A percentile compares a stretch with the other conserved stretches of the same genome.
These are phyloP conservation scores for Cistogaster globosa DNA, from an alignment of 2,888 invertebrate genomes.

Conservation along the genomic window DNA sequence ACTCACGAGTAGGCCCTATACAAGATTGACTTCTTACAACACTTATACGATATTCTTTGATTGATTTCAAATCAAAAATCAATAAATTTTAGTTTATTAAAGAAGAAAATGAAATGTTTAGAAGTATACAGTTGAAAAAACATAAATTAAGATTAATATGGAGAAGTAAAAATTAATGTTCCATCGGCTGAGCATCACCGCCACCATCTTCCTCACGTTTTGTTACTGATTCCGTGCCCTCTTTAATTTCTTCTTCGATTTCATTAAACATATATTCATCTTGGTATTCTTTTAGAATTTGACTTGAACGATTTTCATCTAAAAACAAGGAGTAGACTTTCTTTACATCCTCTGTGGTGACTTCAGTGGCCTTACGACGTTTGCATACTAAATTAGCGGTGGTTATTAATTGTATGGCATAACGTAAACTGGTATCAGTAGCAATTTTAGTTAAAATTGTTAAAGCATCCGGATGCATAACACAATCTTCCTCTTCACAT, in stretches of 20 bases:
- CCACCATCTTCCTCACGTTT: conserved; percentile 74
- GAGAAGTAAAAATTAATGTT: conserved; percentile 74
- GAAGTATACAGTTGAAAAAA: conserved; percentile 41
- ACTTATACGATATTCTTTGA: too few relatives aligned
- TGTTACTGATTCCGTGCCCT: conserved; percentile 73
- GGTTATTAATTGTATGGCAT: conserved; percentile 98
- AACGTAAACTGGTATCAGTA: conserved; percentile 95
- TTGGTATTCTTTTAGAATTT: conserved; percentile 97
- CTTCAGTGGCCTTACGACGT: conserved; percentile 93
- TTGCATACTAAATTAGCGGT: conserved; percentile 97
- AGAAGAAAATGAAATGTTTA: not conserved
- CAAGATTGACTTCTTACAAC: too few relatives aligned
- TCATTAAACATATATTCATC: conserved; percentile 97
- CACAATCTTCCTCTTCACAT: conserved; percentile 99
- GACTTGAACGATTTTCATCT: conserved; percentile 96
- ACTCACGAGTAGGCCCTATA: too few relatives aligned
- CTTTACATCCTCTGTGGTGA: conserved; percentile 94
- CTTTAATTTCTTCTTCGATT: conserved; percentile 78
- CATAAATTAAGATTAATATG: conserved; percentile 6
- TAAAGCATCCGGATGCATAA: conserved; percentile 95
- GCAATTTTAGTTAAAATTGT: conserved; percentile 96
- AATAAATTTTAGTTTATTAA: not conserved
- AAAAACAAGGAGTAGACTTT: conserved; percentile 97
- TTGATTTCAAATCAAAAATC: too few relatives aligned
- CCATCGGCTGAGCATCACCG: conserved; percentile 80